Evolutionary conservation across 1,140 invertebrate species (phyloP).

Genomic region (Hydropsyche tenuis): DNA sequence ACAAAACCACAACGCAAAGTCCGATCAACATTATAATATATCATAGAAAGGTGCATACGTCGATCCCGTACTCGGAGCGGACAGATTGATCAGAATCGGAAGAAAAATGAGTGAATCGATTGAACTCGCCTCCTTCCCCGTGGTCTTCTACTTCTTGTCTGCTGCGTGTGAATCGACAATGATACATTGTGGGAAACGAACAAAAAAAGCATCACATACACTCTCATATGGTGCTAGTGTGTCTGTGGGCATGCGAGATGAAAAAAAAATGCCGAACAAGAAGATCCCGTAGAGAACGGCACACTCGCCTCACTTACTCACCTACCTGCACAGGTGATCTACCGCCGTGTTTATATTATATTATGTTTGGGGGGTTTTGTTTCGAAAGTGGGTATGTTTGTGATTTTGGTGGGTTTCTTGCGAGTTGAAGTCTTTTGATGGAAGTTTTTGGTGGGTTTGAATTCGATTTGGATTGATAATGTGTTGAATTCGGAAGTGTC

Average conservation of each 20-base stretch:
- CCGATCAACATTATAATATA: background rate
- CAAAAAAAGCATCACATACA: background rate
- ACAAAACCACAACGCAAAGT: background rate
- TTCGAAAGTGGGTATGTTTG: too few relatives aligned
- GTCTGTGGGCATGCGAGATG: too few relatives aligned
- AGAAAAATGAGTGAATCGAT: conserved; percentile 29
- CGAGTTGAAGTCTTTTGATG: too few relatives aligned
- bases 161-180: conserved; percentile 22
- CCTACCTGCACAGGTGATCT: conserved; percentile 19
- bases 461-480: too few relatives aligned
- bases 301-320: background rate
- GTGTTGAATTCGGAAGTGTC: too few relatives aligned
- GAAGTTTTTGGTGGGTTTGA: too few relatives aligned
- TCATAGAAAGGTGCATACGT: background rate
- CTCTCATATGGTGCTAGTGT: too few relatives aligned
- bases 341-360: background rate
- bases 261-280: background rate
- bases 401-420: too few relatives aligned
- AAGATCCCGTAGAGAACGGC: background rate
- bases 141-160: too few relatives aligned
- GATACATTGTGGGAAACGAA: conserved; percentile 19
- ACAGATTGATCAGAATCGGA: conserved; percentile 27
- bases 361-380: too few relatives aligned
- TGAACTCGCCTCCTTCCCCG: conserved; percentile 24
- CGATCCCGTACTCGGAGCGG: background rate